phyloP scores from a whole-genome alignment of 2,113 vertebrate species.

The Leptobrachium ailaonicum region DNA sequence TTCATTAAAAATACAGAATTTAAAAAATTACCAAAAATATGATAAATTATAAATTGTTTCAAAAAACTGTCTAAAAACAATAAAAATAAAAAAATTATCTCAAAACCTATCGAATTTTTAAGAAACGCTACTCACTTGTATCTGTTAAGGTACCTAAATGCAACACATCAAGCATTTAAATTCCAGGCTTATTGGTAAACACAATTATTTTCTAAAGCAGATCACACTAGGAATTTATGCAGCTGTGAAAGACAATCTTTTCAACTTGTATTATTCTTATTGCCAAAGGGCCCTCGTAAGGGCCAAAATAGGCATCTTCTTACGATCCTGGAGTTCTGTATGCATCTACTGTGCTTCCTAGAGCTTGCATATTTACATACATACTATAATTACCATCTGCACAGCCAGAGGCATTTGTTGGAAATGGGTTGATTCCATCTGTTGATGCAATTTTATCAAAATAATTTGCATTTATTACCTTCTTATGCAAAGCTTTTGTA shows the following conservation, averaged over 20 bases:
- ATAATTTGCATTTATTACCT: conserved; percentile 81
- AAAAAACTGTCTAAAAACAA: too few relatives aligned
- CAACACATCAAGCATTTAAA: conserved; percentile 13
- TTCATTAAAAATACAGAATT: too few relatives aligned
- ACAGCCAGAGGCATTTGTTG: conserved; percentile 79
- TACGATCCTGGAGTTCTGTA: conserved; percentile 53
- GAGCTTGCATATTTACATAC: conserved; percentile 74
- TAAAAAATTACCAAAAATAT: too few relatives aligned
- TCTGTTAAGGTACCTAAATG: conserved; percentile 13
- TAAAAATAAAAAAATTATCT: too few relatives aligned
- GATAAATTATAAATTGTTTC: too few relatives aligned
- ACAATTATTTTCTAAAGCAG: conserved; percentile 27
- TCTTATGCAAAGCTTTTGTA: conserved; percentile 77
- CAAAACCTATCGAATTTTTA: too few relatives aligned
- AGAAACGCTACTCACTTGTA: too few relatives aligned
- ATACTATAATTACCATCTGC: conserved; percentile 82
- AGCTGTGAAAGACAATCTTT: conserved; percentile 16
- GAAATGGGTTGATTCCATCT: conserved; percentile 81
- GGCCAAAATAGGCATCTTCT: conserved; percentile 37
- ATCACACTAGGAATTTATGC: conserved; percentile 22
- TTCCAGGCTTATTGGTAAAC: conserved; percentile 24
- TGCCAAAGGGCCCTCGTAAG: conserved; percentile 45
- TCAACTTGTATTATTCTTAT: background rate
- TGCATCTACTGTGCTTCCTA: conserved; percentile 63
- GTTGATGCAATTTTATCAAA: conserved; percentile 79